These are phyloP conservation scores for Agrotis segetum DNA, from an alignment of 2,888 invertebrate species.

Conservation along the genomic window DNA sequence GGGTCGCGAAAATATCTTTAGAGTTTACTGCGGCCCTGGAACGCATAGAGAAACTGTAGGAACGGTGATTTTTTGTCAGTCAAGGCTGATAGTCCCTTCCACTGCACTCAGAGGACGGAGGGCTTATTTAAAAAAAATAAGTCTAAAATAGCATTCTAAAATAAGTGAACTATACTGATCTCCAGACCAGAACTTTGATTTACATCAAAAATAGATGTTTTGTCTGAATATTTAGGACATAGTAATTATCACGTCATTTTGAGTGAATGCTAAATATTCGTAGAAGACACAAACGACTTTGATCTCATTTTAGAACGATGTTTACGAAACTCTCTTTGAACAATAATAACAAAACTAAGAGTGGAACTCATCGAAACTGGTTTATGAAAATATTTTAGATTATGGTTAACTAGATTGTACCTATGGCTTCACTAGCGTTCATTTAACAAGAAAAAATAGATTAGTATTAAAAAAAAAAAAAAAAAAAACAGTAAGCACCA, in stretches of 20 bases:
- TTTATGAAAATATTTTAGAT: conserved; percentile 2
- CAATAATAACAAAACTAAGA: conserved; percentile 17
- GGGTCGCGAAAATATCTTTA: too few species aligned
- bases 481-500: too few species aligned
- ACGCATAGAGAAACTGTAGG: too few species aligned
- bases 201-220: not conserved
- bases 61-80: too few species aligned
- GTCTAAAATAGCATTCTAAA: not conserved
- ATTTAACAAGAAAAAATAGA: too few species aligned
- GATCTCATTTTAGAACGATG: conserved; percentile 19
- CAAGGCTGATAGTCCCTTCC: too few species aligned
- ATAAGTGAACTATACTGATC: too few species aligned
- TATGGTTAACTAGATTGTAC: not conserved
- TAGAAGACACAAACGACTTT: conserved; percentile 26
- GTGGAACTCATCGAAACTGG: not conserved
- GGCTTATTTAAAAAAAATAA: too few species aligned
- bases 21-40: too few species aligned
- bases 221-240: not conserved
- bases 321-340: conserved; percentile 28
- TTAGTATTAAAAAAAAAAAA: too few species aligned
- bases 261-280: conserved; percentile 1
- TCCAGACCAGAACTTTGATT: not conserved
- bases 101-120: too few species aligned
- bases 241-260: conserved; percentile 12
- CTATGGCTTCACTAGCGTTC: too few species aligned